These are phyloP conservation scores for Lobophora halterata DNA, from an alignment of 2,888 invertebrate species.

Conservation along the genomic window DNA sequence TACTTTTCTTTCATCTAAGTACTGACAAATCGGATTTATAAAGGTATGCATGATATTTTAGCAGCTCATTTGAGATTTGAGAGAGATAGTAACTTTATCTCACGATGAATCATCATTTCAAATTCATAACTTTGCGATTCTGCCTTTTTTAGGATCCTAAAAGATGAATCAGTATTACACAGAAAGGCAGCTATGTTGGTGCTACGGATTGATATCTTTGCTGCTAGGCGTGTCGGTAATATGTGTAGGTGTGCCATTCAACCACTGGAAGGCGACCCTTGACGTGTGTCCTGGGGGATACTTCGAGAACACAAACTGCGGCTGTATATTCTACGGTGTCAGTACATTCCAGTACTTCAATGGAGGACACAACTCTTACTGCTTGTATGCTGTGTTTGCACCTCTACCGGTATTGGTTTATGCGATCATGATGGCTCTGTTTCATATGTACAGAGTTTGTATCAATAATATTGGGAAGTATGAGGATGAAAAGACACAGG, in stretches of 20 bases:
- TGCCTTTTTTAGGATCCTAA: not conserved
- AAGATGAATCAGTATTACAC: slow-evolving; percentile 68
- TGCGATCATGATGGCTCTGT: slow-evolving; percentile 82
- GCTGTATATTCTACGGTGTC: slow-evolving; percentile 84
- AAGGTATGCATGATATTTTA: no score
- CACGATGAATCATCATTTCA: no score
- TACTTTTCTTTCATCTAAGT: no score
- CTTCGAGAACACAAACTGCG: slow-evolving; percentile 83
- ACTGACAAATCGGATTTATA: no score
- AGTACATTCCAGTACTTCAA: slow-evolving; percentile 82
- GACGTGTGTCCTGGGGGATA: slow-evolving; percentile 82
- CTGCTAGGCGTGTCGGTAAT: slow-evolving; percentile 61
- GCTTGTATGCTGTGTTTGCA: slow-evolving; percentile 85
- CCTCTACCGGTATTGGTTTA: slow-evolving; percentile 83
- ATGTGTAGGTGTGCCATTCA: slow-evolving; percentile 83
- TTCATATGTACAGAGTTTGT: slow-evolving; percentile 85
- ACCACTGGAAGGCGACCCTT: slow-evolving; percentile 85
- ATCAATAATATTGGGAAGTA: slow-evolving; percentile 79
- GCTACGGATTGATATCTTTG: slow-evolving; percentile 55
- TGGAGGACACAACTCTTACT: slow-evolving; percentile 84
- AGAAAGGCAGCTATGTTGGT: slow-evolving; percentile 62
- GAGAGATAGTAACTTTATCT: no score
- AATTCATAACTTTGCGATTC: slow-evolving; percentile 1
- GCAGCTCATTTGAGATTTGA: no score
- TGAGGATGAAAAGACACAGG: slow-evolving; percentile 69